Evolutionary conservation across 2,888 invertebrate species (phyloP), one percentile per base, ranked within the genome.

Genomic region (Drosophila dives): DNA sequence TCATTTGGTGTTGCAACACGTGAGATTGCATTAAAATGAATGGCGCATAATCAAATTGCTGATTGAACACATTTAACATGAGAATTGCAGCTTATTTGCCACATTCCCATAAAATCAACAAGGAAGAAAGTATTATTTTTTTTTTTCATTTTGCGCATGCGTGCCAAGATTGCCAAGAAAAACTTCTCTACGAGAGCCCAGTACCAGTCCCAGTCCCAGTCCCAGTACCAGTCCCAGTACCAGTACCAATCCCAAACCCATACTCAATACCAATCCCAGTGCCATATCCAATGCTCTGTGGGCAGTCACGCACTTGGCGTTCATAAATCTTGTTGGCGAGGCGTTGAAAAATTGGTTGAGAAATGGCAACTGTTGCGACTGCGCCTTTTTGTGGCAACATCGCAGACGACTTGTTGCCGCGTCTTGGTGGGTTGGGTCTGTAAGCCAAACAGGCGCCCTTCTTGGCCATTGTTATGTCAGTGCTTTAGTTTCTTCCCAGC

Each of bases 291-390:
- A 49, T 40, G 20, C 67, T 69, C 69, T 75, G 77, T 69, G 80
- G 77, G 88, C 80, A 88, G 90, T 89, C 86, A 89, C 85, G 90
- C 85, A 88, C 82, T 87, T 71, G 79, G 80, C 71, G 60, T 64
- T 72, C 83, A 86, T 89, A 89, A 85, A 89, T 85, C 85, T 85
- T 77, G 32, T 15, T 59, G 72, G 69, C 70, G 72, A 85, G 88
- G 89, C 90, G 90, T 88, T 85, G 86, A 85, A 88, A 89, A 90
- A 80, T 86, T 71, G 70, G 73, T 83, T 80, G 86, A 75, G 73
- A 69, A 64, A 74, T 75, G 88, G 69, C 87, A 78, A 69, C 69
- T 53, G 76, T 77, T 86, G 79, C 77, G 78, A 48, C 79, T 81
- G 81, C 81, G 79, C 81, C 79, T 81, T 42, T n/a, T 67, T 80